Evolutionary conservation across 2,113 vertebrate genomes (phyloP).

Genomic region (Melozone crissalis): DNA sequence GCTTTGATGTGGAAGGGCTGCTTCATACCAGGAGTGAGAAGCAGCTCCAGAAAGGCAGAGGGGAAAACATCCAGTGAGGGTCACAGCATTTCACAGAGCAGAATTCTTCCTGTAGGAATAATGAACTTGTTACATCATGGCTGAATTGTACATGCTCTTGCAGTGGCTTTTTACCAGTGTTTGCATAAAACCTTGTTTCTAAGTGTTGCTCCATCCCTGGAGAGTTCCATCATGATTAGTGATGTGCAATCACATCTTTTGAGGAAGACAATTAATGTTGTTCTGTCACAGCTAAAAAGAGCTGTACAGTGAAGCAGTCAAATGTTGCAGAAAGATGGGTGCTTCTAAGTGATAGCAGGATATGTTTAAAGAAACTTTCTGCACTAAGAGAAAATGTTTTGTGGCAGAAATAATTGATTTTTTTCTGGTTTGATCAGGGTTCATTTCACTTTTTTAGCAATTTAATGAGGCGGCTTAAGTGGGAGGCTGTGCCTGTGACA

Average conservation of each 20-base stretch:
- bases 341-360: not conserved
- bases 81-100: not conserved
- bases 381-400: not conserved
- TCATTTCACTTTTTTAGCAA: not conserved
- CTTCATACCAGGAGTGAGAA: not conserved
- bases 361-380: not conserved
- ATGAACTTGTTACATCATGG: not conserved
- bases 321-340: not conserved
- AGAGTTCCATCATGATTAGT: not conserved
- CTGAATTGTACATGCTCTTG: not conserved
- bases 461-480: not conserved
- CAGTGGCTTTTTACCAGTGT: not conserved
- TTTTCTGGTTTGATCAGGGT: not conserved
- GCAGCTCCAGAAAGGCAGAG: not conserved
- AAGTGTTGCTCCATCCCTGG: not conserved
- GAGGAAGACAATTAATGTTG: not conserved
- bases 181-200: not conserved
- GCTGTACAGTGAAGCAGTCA: not conserved
- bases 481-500: not conserved
- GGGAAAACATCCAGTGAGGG: not conserved
- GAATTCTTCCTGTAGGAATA: not conserved
- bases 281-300: not conserved
- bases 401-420: not conserved
- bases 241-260: not conserved
- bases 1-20: not conserved